A percentile compares a stretch with the other conserved stretches of the same genome.
These are phyloP conservation scores for Lysiphlebus fabarum DNA, from an alignment of 1,140 invertebrate species.

Conservation along the genomic window DNA sequence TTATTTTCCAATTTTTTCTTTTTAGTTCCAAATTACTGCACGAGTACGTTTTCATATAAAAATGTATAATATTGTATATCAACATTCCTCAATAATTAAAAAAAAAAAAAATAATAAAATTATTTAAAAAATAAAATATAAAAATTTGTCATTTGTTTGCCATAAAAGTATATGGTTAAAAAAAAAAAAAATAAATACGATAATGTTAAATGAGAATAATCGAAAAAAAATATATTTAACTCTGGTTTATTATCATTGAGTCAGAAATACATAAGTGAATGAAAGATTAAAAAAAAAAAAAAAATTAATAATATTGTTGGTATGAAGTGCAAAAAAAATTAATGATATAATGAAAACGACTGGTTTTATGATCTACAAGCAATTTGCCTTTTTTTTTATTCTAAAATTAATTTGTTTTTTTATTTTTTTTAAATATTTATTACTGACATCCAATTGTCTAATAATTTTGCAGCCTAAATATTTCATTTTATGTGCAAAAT, in stretches of 20 bases:
- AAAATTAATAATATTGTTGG: slow-evolving; percentile 20
- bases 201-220: background rate
- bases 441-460: slow-evolving; percentile 4
- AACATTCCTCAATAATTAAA: slow-evolving; percentile 9
- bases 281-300: slow-evolving; percentile 6
- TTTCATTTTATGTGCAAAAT: slow-evolving; percentile 23
- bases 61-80: background rate
- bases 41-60: background rate
- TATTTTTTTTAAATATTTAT: background rate
- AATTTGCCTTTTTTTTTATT: background rate
- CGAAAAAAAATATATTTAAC: slow-evolving; percentile 8
- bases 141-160: slow-evolving; percentile 14
- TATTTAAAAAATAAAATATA: slow-evolving; percentile 12
- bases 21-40: background rate
- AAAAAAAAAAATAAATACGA: no score
- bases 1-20: background rate
- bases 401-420: no score
- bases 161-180: no score
- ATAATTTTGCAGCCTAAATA: slow-evolving; percentile 15
- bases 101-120: slow-evolving; percentile 18
- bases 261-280: slow-evolving; percentile 14
- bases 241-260: slow-evolving; percentile 11
- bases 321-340: slow-evolving; percentile 15
- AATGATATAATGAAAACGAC: background rate
- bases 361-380: background rate